Percentiles rank a stretch among this genome's conserved stretches.
Evolutionary conservation across 2,888 invertebrate species (phyloP).

Genomic region (Mystacides longicornis): DNA sequence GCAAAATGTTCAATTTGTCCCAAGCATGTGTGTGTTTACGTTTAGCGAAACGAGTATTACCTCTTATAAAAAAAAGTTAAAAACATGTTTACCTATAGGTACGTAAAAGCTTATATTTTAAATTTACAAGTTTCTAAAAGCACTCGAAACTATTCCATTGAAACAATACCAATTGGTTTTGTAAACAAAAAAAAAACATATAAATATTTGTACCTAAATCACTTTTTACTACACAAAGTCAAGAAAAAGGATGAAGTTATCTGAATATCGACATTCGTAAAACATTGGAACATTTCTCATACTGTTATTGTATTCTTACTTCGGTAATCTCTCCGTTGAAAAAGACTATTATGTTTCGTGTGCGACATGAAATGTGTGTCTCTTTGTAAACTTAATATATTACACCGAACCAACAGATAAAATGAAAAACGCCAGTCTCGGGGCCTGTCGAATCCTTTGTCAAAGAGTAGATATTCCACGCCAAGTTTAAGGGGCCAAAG

Average conservation of each 20-base stretch:
- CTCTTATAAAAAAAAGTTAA: no score
- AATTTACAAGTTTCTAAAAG: no score
- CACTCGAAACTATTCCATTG: no score
- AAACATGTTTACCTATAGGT: no score
- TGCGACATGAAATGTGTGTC: conserved; percentile 4
- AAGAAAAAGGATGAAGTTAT: not conserved
- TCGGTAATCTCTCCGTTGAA: not conserved
- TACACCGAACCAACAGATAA: conserved; percentile 6
- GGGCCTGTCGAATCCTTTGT: conserved; percentile 7
- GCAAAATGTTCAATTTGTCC: no score
- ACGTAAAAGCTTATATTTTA: no score
- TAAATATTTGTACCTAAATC: no score
- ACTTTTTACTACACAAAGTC: not conserved
- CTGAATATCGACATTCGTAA: not conserved
- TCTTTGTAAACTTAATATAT: conserved; percentile 8
- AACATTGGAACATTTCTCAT: not conserved
- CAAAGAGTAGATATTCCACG: not conserved
- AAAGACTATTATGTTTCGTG: not conserved
- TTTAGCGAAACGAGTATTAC: no score
- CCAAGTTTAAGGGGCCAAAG: conserved; percentile 3
- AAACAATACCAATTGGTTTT: no score
- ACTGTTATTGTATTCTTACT: not conserved
- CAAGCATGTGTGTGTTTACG: no score
- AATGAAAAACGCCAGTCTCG: conserved; percentile 4
- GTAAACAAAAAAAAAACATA: no score